phyloP scores from a whole-genome alignment of 2,797 vertebrate species.

The Hozukius guyotensis region DNA sequence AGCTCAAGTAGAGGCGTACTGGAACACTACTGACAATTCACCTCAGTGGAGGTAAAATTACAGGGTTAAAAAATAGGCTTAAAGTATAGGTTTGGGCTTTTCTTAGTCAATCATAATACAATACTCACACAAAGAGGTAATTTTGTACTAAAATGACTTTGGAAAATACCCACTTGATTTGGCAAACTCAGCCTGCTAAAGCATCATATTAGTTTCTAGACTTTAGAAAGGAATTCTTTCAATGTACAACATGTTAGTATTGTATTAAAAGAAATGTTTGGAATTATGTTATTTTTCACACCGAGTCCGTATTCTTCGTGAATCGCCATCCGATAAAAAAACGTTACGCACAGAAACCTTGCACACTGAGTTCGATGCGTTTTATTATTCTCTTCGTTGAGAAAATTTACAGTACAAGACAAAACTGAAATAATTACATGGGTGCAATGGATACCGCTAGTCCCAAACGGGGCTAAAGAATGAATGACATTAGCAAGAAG shows the following conservation, averaged over 20 bases:
- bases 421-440: no score
- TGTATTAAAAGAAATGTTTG: neutral
- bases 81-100: neutral
- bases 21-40: neutral
- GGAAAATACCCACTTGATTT: neutral
- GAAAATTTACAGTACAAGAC: no score
- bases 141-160: neutral
- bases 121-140: neutral
- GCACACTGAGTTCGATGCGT: no score
- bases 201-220: neutral
- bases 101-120: neutral
- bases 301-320: no score
- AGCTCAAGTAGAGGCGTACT: neutral
- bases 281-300: neutral
- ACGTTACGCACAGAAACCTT: no score
- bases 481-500: no score
- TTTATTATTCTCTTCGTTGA: no score
- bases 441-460: no score
- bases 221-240: neutral
- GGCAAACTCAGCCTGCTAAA: neutral
- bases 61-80: constrained; percentile 16
- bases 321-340: no score
- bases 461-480: no score
- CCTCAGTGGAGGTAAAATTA: constrained; percentile 16
- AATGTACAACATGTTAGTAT: neutral